A percentile compares a stretch with the other conserved stretches of the same genome.
phyloP scores from a whole-genome alignment of 1,140 invertebrate species.

The Tyrophagus putrescentiae region DNA sequence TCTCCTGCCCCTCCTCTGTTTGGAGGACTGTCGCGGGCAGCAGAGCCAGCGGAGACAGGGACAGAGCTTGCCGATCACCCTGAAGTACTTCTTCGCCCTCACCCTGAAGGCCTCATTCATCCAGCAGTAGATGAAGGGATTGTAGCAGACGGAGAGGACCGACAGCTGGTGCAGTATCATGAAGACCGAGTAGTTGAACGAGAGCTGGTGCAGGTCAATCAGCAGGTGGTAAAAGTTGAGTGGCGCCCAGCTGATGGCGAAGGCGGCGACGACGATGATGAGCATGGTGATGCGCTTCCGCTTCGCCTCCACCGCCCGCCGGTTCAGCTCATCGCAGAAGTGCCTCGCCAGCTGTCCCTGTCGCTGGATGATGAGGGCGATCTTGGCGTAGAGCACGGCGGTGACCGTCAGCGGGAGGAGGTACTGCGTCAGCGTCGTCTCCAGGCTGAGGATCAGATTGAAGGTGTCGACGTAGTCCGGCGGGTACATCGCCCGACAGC shows the following conservation, averaged over 20 bases:
- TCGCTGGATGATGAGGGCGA: slow-evolving; percentile 34
- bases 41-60: no score
- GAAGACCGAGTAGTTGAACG: slow-evolving; percentile 16
- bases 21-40: no score
- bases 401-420: slow-evolving; percentile 38
- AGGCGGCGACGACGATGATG: slow-evolving; percentile 37
- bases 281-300: slow-evolving; percentile 40
- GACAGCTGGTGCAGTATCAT: slow-evolving; percentile 57
- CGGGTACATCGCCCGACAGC: slow-evolving; percentile 20
- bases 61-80: no score
- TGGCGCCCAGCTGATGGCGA: slow-evolving; percentile 40
- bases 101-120: no score
- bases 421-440: slow-evolving; percentile 39
- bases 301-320: slow-evolving; percentile 29
- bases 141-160: slow-evolving; percentile 88
- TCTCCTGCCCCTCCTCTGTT: no score
- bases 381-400: slow-evolving; percentile 34
- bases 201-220: slow-evolving; percentile 31
- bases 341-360: slow-evolving; percentile 26
- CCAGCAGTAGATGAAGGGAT: slow-evolving; percentile 89
- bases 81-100: no score
- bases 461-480: background rate
- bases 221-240: slow-evolving; percentile 37
- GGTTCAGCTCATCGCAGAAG: slow-evolving; percentile 30
- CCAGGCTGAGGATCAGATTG: slow-evolving; percentile 32